A percentile compares a stretch with the other conserved stretches of the same genome.
Conservation (phyloP, 2,797 vertebrate genomes). For the Tenualosa thibaudeaui region DNA sequence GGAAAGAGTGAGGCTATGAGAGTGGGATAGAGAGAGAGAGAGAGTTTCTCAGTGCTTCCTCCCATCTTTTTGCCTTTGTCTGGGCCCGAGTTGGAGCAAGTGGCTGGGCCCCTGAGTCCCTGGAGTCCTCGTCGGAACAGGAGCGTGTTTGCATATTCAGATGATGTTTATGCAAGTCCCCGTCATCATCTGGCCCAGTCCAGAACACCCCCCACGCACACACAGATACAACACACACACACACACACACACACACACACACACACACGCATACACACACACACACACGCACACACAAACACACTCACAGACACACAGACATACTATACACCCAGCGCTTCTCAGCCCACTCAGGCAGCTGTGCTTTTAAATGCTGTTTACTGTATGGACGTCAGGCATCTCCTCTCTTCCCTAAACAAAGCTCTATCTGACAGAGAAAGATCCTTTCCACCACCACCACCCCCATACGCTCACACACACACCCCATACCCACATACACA, state of each 20-base stretch:
- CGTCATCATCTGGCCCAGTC: constrained; percentile 70
- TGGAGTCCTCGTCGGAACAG: constrained; percentile 76
- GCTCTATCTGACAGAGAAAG: constrained; percentile 56
- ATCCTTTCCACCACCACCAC: constrained; percentile 11
- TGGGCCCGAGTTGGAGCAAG: neutral
- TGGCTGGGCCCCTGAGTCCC: constrained; percentile 70
- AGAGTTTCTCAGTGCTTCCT: constrained; percentile 58
- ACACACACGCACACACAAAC: neutral
- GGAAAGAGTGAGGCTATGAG: neutral
- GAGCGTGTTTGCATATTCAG: constrained; percentile 93
- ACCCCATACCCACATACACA: too few species aligned
- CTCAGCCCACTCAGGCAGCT: constrained; percentile 84
- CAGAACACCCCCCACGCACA: constrained; percentile 60
- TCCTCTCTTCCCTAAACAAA: constrained; percentile 14
- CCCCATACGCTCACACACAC: neutral
- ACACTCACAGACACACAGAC: too few species aligned
- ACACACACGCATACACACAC: neutral
- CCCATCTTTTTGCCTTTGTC: constrained; percentile 69
- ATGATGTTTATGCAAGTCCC: constrained; percentile 91
- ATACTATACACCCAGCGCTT: too few species aligned
- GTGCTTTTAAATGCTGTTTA: constrained; percentile 90
- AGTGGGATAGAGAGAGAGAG: neutral
- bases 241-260: constrained; percentile 69
- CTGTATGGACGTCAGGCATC: constrained; percentile 85
- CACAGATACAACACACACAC: constrained; percentile 82